Evolutionary conservation across 2,888 invertebrate genomes (phyloP).

Genomic region (Macrophya annulata): DNA sequence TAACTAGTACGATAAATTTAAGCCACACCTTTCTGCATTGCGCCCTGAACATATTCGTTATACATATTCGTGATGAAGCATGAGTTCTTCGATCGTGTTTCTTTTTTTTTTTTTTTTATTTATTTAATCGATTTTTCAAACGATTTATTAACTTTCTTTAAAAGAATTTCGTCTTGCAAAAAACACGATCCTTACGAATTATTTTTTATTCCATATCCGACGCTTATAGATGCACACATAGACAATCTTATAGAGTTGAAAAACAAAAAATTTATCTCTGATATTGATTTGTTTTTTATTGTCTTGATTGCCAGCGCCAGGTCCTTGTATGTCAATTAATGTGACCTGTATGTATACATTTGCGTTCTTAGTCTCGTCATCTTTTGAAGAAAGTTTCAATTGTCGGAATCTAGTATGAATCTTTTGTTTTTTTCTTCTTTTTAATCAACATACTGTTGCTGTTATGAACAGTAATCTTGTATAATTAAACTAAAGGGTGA

Average conservation of each 20-base stretch:
- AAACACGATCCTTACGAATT: no score
- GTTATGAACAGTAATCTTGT: no score
- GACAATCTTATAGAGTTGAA: background rate
- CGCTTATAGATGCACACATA: no score
- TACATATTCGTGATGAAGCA: background rate
- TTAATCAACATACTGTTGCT: background rate
- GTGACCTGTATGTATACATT: background rate
- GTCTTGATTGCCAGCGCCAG: background rate
- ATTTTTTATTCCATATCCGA: no score
- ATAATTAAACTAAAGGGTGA: no score
- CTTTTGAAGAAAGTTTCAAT: background rate
- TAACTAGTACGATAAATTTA: conserved; percentile 2
- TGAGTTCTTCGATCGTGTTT: background rate
- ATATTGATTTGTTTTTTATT: background rate
- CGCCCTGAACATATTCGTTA: background rate
- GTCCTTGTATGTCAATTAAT: background rate
- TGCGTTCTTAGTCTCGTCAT: background rate
- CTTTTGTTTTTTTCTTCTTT: background rate
- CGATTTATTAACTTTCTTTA: background rate
- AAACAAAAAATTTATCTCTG: background rate
- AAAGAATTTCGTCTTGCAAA: background rate
- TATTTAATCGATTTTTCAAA: background rate
- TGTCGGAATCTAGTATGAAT: background rate
- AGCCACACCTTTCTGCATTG: conserved; percentile 22
- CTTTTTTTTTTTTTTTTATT: background rate